Percentiles rank a stretch among this genome's conserved stretches.
These are phyloP conservation scores for Iphiclides podalirius DNA, from an alignment of 2,888 invertebrate species.

Conservation along the genomic window DNA sequence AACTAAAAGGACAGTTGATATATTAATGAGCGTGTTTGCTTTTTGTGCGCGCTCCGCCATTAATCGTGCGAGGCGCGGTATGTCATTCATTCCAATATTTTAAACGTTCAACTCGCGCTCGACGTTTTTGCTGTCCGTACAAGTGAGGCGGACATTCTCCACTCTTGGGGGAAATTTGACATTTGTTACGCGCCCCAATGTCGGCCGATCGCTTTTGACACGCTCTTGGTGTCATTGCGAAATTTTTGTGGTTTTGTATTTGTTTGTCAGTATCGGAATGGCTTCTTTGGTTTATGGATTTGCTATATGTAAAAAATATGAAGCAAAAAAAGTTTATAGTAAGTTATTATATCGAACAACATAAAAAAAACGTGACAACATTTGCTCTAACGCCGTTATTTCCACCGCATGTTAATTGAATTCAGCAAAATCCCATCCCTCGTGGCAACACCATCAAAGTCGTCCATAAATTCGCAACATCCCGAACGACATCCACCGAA, in stretches of 20 bases:
- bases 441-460: not conserved
- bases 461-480: constrained; percentile 19
- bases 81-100: constrained; percentile 81
- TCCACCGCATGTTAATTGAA: not conserved
- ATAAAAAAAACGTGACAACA: no score
- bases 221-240: no score
- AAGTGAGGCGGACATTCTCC: constrained; percentile 63
- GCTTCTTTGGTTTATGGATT: no score
- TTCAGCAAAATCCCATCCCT: not conserved
- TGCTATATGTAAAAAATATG: no score
- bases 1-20: constrained; percentile 78
- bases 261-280: no score
- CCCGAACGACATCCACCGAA: constrained; percentile 18
- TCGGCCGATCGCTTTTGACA: no score
- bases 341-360: no score
- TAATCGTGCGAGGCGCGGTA: constrained; percentile 77
- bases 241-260: no score
- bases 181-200: constrained; percentile 15
- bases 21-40: constrained; percentile 77
- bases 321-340: no score
- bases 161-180: constrained; percentile 38
- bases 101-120: constrained; percentile 64
- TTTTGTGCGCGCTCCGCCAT: constrained; percentile 73
- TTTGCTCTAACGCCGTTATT: no score
- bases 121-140: constrained; percentile 74